Percentiles rank a stretch among this genome's conserved stretches.
These are phyloP conservation scores for Trichopoda pennipes DNA, from an alignment of 2,888 invertebrate genomes.

Conservation along the genomic window DNA sequence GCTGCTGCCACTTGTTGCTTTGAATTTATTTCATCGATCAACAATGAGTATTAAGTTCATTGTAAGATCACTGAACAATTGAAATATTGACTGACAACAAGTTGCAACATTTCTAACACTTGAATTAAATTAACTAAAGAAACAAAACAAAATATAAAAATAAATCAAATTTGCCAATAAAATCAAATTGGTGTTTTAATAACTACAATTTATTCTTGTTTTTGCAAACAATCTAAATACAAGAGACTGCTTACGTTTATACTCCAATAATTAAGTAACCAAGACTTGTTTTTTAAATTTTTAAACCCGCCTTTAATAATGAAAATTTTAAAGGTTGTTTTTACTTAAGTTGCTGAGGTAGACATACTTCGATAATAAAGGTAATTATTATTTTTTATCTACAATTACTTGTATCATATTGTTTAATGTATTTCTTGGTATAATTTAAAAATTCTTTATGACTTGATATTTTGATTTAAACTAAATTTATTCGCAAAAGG, in stretches of 20 bases:
- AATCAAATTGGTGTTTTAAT: slow-evolving; percentile 10
- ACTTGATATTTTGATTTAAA: background rate
- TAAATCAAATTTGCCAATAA: slow-evolving; percentile 35
- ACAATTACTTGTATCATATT: background rate
- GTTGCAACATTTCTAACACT: slow-evolving; percentile 45
- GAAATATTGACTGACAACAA: slow-evolving; percentile 46
- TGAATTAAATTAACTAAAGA: slow-evolving; percentile 3
- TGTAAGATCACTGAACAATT: slow-evolving; percentile 61
- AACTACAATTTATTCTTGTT: slow-evolving; percentile 27
- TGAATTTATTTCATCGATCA: slow-evolving; percentile 56
- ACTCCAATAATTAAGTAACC: slow-evolving; percentile 61
- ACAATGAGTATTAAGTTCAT: slow-evolving; percentile 69
- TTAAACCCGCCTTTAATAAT: slow-evolving; percentile 42
- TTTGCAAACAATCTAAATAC: slow-evolving; percentile 18
- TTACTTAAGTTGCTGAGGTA: background rate
- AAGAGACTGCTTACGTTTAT: slow-evolving; percentile 27
- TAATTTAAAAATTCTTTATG: background rate
- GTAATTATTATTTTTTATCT: slow-evolving; percentile 10
- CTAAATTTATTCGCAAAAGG: too few relatives aligned
- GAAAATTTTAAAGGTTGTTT: slow-evolving; percentile 24
- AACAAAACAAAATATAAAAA: background rate
- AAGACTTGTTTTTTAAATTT: slow-evolving; percentile 17
- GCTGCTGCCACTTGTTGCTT: slow-evolving; percentile 15
- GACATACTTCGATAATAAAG: background rate
- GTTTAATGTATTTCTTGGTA: slow-evolving; percentile 3